Evolutionary conservation across 2,888 invertebrate species (phyloP).

Genomic region (Caenorhabditis panamensis): DNA sequence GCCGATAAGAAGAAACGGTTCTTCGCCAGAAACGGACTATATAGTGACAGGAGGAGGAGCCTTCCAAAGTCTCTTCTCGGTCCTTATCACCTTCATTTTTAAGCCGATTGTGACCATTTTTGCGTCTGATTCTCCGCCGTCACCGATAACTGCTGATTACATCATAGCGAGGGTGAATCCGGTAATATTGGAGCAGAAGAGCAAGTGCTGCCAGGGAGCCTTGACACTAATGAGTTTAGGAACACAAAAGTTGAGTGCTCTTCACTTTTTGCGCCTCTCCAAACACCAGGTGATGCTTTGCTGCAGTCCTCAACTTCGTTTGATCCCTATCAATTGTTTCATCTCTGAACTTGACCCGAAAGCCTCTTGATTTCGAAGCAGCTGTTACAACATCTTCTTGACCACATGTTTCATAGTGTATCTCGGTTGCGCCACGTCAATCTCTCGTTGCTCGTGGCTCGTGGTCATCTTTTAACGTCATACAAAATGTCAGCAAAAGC

Average conservation of each 20-base stretch:
- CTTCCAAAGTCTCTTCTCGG: conserved; percentile 10
- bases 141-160: conserved; percentile 27
- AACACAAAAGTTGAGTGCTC: conserved; percentile 19
- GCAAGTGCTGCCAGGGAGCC: not conserved
- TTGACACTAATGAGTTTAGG: conserved; percentile 14
- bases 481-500: conserved; percentile 48
- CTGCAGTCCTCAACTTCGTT: not conserved
- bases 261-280: conserved; percentile 30
- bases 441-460: conserved; percentile 22
- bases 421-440: conserved; percentile 2
- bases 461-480: conserved; percentile 28
- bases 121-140: conserved; percentile 32
- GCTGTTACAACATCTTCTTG: no score
- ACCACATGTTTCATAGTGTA: not conserved
- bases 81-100: conserved; percentile 26
- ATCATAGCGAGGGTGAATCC: conserved; percentile 22
- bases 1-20: conserved; percentile 23
- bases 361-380: not conserved
- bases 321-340: not conserved
- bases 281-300: conserved; percentile 24
- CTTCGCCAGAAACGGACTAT: conserved; percentile 17
- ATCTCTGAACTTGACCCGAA: not conserved
- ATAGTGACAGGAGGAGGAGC: conserved; percentile 45
- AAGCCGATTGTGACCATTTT: conserved; percentile 54
- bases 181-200: conserved; percentile 14